These are phyloP conservation scores for Drosophila maculinotata DNA, from an alignment of 2,888 invertebrate species.

Conservation along the genomic window DNA sequence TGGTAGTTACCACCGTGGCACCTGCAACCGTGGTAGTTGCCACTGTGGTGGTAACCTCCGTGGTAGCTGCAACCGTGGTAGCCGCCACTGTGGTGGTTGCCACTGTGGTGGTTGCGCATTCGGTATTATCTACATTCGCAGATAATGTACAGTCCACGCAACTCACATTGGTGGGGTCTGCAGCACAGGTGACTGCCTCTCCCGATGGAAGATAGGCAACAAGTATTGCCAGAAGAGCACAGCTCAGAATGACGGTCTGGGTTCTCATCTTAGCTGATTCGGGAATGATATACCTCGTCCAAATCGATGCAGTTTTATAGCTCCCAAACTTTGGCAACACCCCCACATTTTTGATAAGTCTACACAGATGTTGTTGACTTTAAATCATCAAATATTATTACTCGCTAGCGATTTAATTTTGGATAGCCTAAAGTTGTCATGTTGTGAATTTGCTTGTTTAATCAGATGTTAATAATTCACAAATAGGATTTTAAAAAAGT, in stretches of 20 bases:
- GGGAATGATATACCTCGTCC: conserved; percentile 5
- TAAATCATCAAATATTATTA: conserved; percentile 4
- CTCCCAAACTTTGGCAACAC: not conserved
- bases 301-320: conserved; percentile 12
- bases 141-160: conserved; percentile 16
- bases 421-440: not conserved
- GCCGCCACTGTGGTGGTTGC: not conserved
- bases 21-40: too few relatives aligned
- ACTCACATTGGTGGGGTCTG: not conserved
- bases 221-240: conserved; percentile 16
- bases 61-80: not conserved
- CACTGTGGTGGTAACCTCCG: not conserved
- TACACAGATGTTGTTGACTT: conserved; percentile 16
- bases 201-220: conserved; percentile 8
- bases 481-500: too few relatives aligned
- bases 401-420: not conserved
- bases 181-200: conserved; percentile 19
- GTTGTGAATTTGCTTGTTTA: too few relatives aligned
- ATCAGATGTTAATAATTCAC: too few relatives aligned
- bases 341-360: not conserved
- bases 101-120: not conserved
- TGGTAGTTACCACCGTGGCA: not conserved
- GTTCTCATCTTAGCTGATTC: conserved; percentile 9
- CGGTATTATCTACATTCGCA: not conserved
- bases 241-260: conserved; percentile 2